Evolutionary conservation across 53 echinoderm and acorn worm genomes (phyloP), one percentile per base, ranked within the genome.

Genomic region (Hippasteria phrygiana): DNA sequence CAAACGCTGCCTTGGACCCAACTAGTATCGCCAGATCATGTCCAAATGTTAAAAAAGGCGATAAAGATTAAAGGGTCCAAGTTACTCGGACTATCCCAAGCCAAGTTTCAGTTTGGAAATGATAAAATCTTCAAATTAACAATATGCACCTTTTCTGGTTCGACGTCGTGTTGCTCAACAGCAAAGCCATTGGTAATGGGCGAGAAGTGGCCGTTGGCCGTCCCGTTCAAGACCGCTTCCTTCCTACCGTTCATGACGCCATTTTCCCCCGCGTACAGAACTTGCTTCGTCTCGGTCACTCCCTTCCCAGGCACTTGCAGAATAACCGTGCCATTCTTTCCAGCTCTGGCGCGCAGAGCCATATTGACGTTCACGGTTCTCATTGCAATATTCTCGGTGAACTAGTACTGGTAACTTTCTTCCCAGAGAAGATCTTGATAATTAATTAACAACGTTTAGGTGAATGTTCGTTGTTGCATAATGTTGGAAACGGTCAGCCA

Each of bases 321-420:
- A 33, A 81, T 65, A 0, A 81, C 81, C 42, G 65, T 65, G 43
- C 81, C 81, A 27, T 42, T 81, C 33, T 65, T 81, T 28, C 81
- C 81, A 28, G 81, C 81, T 47, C 81, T 43, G 62, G 81, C 43
- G 22, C 65, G 63, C 26, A 81, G 65, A 64, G 81, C 81, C 81
- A 81, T 81, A 65, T 81, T 81, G 31, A 81, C 81, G 33, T 81
- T 81, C 46, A 81, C 65, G 27, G 81, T 81, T 64, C 81, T 81
- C 81, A 81, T 81, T 18, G 2, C n/a, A 8, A 24, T 17, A 24
- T 5, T 24, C 24, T 24, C 26, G 22, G 22, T 8, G 26, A 59
- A 26, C n/a, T 59, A 24, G 26, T 59, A 0, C 59, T 24, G 26
- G 26, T 59, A 8, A 3, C 26, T 7, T 24, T 59, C 6, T 17